These are phyloP conservation scores for Telenomus remus DNA, from an alignment of 1,140 invertebrate species.

Conservation along the genomic window DNA sequence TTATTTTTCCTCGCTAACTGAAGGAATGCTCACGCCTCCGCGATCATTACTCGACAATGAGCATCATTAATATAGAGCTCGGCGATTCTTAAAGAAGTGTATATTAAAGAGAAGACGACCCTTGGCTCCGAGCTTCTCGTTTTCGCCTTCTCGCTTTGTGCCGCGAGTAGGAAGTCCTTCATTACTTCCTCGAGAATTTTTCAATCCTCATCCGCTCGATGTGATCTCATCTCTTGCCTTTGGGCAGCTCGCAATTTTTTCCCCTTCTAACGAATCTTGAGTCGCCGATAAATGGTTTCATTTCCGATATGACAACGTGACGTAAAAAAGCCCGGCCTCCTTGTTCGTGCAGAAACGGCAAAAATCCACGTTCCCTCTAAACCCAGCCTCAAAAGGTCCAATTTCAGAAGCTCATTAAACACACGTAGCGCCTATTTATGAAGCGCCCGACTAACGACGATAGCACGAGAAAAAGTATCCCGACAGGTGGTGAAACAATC, in stretches of 20 bases:
- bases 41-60: conserved; percentile 53
- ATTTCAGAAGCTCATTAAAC: conserved; percentile 52
- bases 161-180: conserved; percentile 55
- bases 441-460: conserved; percentile 8
- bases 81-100: conserved; percentile 52
- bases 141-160: conserved; percentile 54
- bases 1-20: conserved; percentile 35
- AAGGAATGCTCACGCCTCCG: conserved; percentile 28
- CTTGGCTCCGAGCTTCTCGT: conserved; percentile 46
- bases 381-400: conserved; percentile 22
- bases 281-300: conserved; percentile 59
- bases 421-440: conserved; percentile 38
- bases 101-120: conserved; percentile 52
- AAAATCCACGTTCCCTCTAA: too few species aligned
- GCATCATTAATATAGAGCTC: conserved; percentile 57
- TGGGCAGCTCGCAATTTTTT: conserved; percentile 47
- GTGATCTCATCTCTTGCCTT: conserved; percentile 55
- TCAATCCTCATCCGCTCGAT: conserved; percentile 56
- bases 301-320: conserved; percentile 51
- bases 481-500: conserved; percentile 48
- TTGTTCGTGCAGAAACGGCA: conserved; percentile 15
- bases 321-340: conserved; percentile 27
- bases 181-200: conserved; percentile 59
- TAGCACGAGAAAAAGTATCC: conserved; percentile 52
- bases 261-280: conserved; percentile 52